These are phyloP conservation scores for Teleogryllus oceanicus DNA, from an alignment of 2,888 invertebrate genomes.

Conservation along the genomic window DNA sequence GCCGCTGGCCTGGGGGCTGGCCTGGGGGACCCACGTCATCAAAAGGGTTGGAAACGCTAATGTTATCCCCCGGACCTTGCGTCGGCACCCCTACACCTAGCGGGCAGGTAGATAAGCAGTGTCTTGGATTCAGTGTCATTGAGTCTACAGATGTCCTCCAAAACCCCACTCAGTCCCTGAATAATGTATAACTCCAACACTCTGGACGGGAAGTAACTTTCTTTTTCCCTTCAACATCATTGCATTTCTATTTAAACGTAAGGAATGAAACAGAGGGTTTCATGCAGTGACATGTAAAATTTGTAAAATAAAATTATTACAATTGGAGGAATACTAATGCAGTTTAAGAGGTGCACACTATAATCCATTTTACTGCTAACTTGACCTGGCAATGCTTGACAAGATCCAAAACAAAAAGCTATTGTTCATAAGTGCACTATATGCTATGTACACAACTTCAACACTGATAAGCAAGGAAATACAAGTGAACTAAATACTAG, in stretches of 20 bases:
- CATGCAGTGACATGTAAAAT: too few relatives aligned
- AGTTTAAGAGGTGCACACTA: too few relatives aligned
- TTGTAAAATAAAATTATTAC: too few relatives aligned
- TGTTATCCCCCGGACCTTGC: constrained; percentile 63
- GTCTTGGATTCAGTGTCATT: constrained; percentile 23
- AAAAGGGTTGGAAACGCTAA: constrained; percentile 82
- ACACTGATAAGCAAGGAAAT: neutral
- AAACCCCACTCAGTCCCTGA: neutral
- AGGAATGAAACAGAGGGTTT: too few relatives aligned
- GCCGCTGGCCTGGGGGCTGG: constrained; percentile 53
- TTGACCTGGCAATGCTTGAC: neutral
- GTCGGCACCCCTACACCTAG: constrained; percentile 41
- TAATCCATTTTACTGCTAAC: too few relatives aligned
- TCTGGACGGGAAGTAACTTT: too few relatives aligned
- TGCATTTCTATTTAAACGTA: too few relatives aligned
- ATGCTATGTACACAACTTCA: neutral
- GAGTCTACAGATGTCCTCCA: constrained; percentile 2
- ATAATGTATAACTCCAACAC: too few relatives aligned
- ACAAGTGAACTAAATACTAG: neutral
- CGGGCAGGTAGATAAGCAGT: constrained; percentile 34
- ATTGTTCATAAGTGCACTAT: neutral
- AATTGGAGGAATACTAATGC: too few relatives aligned
- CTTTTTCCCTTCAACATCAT: too few relatives aligned
- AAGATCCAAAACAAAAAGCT: neutral
- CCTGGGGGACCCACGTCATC: constrained; percentile 58